A percentile compares a stretch with the other conserved stretches of the same genome.
These are phyloP conservation scores for Solea senegalensis DNA, from an alignment of 2,113 vertebrate genomes.

Conservation along the genomic window DNA sequence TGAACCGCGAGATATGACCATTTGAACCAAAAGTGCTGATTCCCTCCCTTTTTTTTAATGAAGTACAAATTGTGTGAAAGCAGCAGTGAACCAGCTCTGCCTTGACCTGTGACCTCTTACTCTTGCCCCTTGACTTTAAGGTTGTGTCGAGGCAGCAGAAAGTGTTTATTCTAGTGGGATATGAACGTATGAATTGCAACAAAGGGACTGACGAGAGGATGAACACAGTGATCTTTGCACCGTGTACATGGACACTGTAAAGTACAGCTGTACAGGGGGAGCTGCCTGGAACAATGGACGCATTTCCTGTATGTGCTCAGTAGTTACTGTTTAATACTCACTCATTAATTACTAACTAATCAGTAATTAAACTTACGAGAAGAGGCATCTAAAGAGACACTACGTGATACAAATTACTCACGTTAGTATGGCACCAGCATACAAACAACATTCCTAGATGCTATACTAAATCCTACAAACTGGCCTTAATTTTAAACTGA, in stretches of 20 bases:
- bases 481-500: too few species aligned
- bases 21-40: background rate
- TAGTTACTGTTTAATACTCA: background rate
- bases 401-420: background rate
- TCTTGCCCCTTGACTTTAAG: conserved; percentile 4
- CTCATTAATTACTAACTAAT: too few species aligned
- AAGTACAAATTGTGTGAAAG: conserved; percentile 17
- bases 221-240: conserved; percentile 24
- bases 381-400: background rate
- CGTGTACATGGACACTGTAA: conserved; percentile 28
- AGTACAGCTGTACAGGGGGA: conserved; percentile 8
- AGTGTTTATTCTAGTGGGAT: conserved; percentile 25
- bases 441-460: background rate
- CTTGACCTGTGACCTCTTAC: conserved; percentile 18
- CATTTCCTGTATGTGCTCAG: conserved; percentile 7
- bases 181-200: conserved; percentile 13
- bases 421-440: conserved; percentile 4
- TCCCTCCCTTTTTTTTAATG: conserved; percentile 28
- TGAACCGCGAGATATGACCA: background rate
- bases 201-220: conserved; percentile 3
- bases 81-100: background rate
- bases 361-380: conserved; percentile 13
- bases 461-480: too few species aligned
- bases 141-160: background rate
- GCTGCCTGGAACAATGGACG: conserved; percentile 11